Conservation (phyloP, 2,888 invertebrate species). For the Erpobdella octoculata region DNA sequence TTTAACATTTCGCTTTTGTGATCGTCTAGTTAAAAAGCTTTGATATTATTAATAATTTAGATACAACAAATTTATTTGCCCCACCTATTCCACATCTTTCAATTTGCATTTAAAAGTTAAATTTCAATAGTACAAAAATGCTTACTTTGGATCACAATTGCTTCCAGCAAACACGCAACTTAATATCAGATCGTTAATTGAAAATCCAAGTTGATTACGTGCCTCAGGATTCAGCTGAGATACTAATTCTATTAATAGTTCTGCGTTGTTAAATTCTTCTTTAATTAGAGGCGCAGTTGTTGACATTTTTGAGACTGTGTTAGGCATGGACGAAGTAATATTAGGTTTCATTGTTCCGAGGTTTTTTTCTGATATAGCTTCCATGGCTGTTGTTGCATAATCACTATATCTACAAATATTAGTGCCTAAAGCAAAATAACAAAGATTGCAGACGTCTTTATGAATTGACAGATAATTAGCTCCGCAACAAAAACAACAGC, state of each 20-base stretch:
- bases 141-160: conserved; percentile 32
- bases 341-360: not conserved
- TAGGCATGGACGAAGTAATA: not conserved
- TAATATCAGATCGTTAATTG: conserved; percentile 32
- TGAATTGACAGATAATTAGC: not conserved
- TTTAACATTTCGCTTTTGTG: no score
- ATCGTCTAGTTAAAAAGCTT: no score
- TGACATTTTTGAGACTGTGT: not conserved
- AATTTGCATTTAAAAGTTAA: no score
- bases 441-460: conserved; percentile 1
- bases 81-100: no score
- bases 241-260: conserved; percentile 30
- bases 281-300: not conserved
- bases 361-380: not conserved
- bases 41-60: no score
- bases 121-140: no score
- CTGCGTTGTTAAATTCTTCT: conserved; percentile 28
- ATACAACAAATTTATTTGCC: no score
- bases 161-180: conserved; percentile 35
- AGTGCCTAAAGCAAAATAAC: no score
- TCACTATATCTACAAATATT: not conserved
- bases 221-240: conserved; percentile 27
- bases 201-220: conserved; percentile 28
- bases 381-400: not conserved
- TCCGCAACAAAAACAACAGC: conserved; percentile 24